A percentile compares a stretch with the other conserved stretches of the same genome.
phyloP scores from a whole-genome alignment of 2,888 invertebrate genomes.

The Mythimna loreyi region DNA sequence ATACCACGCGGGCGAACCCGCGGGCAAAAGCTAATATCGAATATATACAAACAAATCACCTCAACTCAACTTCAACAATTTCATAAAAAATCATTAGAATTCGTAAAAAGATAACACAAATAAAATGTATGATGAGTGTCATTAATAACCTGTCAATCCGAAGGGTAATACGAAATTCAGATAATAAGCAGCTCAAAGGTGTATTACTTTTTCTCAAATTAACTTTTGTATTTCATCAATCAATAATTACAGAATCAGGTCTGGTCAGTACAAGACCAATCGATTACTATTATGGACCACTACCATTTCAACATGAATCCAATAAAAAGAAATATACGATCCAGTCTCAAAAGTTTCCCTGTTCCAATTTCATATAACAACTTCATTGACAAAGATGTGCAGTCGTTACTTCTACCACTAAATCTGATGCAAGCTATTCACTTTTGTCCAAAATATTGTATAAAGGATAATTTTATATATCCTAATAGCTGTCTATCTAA shows the following conservation, averaged over 20 bases:
- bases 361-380: neutral
- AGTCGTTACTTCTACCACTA: conserved; percentile 21
- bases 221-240: neutral
- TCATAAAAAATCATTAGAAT: no score
- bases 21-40: no score
- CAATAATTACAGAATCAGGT: neutral
- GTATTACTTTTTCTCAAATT: neutral
- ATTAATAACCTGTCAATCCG: no score
- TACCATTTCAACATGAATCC: neutral
- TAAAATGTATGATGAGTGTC: no score
- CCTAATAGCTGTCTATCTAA: conserved; percentile 7
- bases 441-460: conserved; percentile 19
- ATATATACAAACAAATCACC: no score
- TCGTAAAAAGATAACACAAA: no score
- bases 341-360: neutral
- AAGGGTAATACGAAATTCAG: no score
- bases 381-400: conserved; percentile 20
- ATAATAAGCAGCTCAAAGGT: no score
- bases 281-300: neutral
- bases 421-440: conserved; percentile 10
- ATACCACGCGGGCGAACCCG: no score
- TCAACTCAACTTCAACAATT: no score
- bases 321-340: neutral
- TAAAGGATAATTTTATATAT: conserved; percentile 3
- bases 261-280: neutral